Conservation (phyloP, 2,888 invertebrate species). For the Bombylius discolor region DNA sequence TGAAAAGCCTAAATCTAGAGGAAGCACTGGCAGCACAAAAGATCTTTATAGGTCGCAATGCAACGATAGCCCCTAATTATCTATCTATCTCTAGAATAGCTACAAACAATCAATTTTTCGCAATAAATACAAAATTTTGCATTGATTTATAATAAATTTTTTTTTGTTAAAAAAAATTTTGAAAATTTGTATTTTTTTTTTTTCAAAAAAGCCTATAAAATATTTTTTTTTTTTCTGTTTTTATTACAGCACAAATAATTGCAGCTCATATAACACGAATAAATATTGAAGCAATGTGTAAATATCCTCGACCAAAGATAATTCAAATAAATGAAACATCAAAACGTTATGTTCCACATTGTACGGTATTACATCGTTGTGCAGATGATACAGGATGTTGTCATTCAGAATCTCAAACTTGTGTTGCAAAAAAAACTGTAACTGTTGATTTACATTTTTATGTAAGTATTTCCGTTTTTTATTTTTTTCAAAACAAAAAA, state of each 20-base stretch:
- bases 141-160: no score
- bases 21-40: no score
- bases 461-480: conserved; percentile 18
- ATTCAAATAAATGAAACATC: conserved; percentile 36
- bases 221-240: background rate
- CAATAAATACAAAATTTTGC: no score
- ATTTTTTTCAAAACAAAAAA: no score
- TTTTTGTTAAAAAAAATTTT: no score
- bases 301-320: conserved; percentile 24
- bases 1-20: no score
- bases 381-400: conserved; percentile 81
- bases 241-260: conserved; percentile 20
- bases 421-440: conserved; percentile 54
- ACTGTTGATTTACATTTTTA: conserved; percentile 26
- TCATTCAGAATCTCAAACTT: conserved; percentile 50
- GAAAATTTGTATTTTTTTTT: no score
- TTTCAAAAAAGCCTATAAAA: no score
- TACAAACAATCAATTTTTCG: no score
- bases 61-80: no score
- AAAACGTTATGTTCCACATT: conserved; percentile 66
- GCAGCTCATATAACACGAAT: conserved; percentile 21
- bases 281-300: conserved; percentile 22
- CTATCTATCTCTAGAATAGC: no score
- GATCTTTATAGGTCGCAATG: no score
- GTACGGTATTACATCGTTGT: conserved; percentile 76